Evolutionary conservation across 2,113 vertebrate genomes (phyloP).

Genomic region (Urocynchramus pylzowi): DNA sequence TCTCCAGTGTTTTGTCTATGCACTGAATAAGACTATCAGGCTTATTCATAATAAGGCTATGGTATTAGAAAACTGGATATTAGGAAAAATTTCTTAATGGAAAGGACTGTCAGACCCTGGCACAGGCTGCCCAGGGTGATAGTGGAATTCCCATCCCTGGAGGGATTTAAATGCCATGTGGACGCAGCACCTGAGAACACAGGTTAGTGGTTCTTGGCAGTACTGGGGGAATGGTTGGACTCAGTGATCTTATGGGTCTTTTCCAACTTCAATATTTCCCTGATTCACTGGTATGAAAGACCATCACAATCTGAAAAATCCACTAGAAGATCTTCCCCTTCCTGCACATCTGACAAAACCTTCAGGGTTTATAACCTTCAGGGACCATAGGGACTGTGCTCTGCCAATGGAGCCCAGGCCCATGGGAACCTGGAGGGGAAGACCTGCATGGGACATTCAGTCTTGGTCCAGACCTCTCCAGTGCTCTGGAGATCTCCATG

Average conservation of each 20-base stretch:
- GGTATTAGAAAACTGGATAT: background rate
- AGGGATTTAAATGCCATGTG: background rate
- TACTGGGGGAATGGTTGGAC: background rate
- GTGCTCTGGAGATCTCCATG: background rate
- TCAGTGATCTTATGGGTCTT: background rate
- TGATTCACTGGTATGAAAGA: background rate
- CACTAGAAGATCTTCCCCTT: background rate
- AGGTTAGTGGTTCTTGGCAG: background rate
- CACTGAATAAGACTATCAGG: background rate
- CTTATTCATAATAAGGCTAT: background rate
- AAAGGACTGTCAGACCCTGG: background rate
- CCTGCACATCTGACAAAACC: rapidly evolving
- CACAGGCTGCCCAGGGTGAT: background rate
- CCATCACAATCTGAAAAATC: background rate
- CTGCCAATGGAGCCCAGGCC: background rate
- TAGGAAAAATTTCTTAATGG: background rate
- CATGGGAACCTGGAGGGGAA: background rate
- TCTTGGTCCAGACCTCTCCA: background rate
- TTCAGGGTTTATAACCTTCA: background rate
- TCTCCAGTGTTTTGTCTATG: background rate
- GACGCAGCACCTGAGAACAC: background rate
- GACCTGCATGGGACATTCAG: background rate
- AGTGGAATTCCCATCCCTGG: background rate
- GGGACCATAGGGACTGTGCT: background rate
- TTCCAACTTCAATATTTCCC: background rate